These are phyloP conservation scores for Ctenosaura bakeri DNA, from an alignment of 2,797 vertebrate genomes.

Conservation along the genomic window DNA sequence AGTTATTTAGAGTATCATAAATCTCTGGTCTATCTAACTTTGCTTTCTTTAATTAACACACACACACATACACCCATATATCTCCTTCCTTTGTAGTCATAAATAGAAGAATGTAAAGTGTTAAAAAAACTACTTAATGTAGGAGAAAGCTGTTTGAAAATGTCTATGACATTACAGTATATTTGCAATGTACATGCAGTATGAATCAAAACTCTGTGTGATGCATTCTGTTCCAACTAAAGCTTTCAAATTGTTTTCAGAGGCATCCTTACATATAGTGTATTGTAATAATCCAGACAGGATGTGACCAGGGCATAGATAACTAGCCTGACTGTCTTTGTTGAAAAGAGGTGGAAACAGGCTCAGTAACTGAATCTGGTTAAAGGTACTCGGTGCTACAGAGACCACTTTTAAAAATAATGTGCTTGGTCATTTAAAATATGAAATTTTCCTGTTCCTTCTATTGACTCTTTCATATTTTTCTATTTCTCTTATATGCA, in stretches of 20 bases:
- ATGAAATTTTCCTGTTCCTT: too few species aligned
- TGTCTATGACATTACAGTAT: constrained; percentile 27
- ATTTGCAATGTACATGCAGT: neutral
- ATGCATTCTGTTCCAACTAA: neutral
- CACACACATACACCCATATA: constrained; percentile 52
- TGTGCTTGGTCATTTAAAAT: too few species aligned
- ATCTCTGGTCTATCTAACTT: constrained; percentile 68
- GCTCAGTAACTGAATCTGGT: neutral
- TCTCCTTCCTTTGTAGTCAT: constrained; percentile 67
- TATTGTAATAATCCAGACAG: neutral
- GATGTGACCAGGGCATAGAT: neutral
- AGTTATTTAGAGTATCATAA: constrained; percentile 69
- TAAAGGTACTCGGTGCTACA: neutral
- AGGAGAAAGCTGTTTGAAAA: neutral
- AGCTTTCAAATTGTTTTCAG: neutral
- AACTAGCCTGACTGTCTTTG: neutral
- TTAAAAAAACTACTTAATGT: neutral
- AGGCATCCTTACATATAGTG: neutral
- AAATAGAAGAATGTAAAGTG: constrained; percentile 60
- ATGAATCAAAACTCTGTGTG: neutral
- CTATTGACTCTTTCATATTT: too few species aligned
- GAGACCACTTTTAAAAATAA: neutral
- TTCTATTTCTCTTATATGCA: too few species aligned
- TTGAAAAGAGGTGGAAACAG: neutral
- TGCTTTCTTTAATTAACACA: constrained; percentile 69